Conservation (phyloP, 2,113 vertebrate genomes). For the Oenanthe oenanthe region DNA sequence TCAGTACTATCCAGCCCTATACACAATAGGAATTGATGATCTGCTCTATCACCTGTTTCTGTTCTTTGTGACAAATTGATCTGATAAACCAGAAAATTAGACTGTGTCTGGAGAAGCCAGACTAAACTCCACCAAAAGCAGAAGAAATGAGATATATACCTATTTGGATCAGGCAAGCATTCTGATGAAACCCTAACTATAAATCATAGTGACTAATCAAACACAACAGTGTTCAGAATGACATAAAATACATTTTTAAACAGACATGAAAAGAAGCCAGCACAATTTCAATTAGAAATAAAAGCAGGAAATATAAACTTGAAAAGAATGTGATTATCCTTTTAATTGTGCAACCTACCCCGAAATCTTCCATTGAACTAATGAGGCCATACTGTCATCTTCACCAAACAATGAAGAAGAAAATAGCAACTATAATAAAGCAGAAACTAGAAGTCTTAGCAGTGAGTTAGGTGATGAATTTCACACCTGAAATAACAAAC, state of each 20-base stretch:
- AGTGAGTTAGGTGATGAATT: not conserved
- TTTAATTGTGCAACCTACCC: not conserved
- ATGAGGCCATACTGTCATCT: not conserved
- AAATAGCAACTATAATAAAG: not conserved
- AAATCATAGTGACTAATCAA: constrained; percentile 55
- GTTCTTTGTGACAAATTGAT: constrained; percentile 63
- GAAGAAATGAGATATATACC: constrained; percentile 39
- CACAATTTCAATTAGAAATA: not conserved
- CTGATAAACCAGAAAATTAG: constrained; percentile 75
- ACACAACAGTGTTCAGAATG: not conserved
- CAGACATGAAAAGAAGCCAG: not conserved
- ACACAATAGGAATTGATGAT: constrained; percentile 69
- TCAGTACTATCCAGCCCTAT: constrained; percentile 33
- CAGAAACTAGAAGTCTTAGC: not conserved
- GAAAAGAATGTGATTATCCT: not conserved
- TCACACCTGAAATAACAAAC: not conserved
- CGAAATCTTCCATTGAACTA: not conserved
- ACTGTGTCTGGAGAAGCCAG: constrained; percentile 50
- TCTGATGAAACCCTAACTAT: constrained; percentile 54
- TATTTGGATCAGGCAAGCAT: constrained; percentile 45
- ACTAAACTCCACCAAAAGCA: constrained; percentile 45
- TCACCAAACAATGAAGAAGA: not conserved
- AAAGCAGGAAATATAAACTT: not conserved
- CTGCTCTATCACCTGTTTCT: constrained; percentile 65
- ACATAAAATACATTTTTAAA: not conserved